Base-by-base conservation (phyloP, 2,113 vertebrate species). In the Amazona guildingii region DNA sequence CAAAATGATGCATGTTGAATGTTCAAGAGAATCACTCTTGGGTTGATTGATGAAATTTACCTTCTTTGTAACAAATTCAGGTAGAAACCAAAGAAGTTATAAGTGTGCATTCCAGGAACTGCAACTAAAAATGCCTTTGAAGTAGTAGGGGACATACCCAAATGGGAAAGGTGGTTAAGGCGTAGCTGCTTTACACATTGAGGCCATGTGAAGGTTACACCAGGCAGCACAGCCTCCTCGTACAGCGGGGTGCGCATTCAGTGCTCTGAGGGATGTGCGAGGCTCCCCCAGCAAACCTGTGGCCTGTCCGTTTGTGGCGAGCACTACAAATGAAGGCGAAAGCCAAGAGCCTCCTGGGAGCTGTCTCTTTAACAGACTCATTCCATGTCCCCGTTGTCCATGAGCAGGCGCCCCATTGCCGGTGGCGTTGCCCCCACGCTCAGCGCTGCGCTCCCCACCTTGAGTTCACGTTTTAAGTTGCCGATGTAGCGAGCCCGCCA, bases 341-440 rank as follows among this genome's bases (percentile, higher is more conserved):
- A 90, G 73, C 93, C 63, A 64, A 33, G 73, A 83, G 81, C 86
- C 61, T 78, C 35, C 79, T 61, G 92, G 96, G 92, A 96, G 96
- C 98, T 98, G 98, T 98, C 97, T 98, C 75, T 97, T 98, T 98
- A 97, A 98, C 92, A 97, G 73, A 72, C 75, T 92, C 94, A 95
- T 96, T 86, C 39, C 88, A 92, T 92, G 63, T 78, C 89, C 89
- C 90, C 96, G 92, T 95, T n/a, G 76, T 86, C 92, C 94, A 94
- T 88, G 37, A 94, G 52, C 88, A 84, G 94, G 74, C 61, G 21
- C 64, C 90, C 93, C 75, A 83, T 90, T 81, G 76, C 94, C 37
- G 72, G 70, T 28, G 57, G 84, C 95, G 96, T 92, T 97, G 81
- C 85, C 92, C 73, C 88, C 92, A 81, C 49, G 77, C 97, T 92